These are phyloP conservation scores for Neria commutata DNA, from an alignment of 2,888 invertebrate species.

Conservation along the genomic window DNA sequence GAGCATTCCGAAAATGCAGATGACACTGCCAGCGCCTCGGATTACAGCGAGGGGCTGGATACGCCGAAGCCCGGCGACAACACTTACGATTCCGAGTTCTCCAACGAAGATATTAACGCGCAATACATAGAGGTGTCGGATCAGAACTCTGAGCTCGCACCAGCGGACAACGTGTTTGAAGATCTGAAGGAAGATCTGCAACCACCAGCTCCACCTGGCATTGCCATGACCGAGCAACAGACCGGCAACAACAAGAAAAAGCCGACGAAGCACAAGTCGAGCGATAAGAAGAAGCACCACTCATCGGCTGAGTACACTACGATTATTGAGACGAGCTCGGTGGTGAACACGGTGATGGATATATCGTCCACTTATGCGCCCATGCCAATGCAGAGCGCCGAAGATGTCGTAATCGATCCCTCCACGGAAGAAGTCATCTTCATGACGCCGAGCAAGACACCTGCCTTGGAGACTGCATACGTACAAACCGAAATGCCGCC, in stretches of 20 bases:
- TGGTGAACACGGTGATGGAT: conserved; percentile 50
- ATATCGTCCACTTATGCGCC: conserved; percentile 49
- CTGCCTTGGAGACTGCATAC: conserved; percentile 44
- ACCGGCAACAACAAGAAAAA: conserved; percentile 57
- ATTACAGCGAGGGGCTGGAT: conserved; percentile 25
- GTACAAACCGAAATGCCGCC: no score
- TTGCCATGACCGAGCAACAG: conserved; percentile 45
- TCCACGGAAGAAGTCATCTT: conserved; percentile 58
- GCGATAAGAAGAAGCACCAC: conserved; percentile 40
- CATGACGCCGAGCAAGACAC: conserved; percentile 56
- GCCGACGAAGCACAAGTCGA: conserved; percentile 47
- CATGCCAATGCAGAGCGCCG: conserved; percentile 50
- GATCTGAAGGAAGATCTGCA: conserved; percentile 39
- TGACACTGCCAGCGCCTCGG: conserved; percentile 17
- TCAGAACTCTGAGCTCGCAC: conserved; percentile 36
- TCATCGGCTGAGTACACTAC: conserved; percentile 40
- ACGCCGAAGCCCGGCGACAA: conserved; percentile 42
- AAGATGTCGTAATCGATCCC: conserved; percentile 42
- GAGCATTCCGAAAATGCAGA: background rate
- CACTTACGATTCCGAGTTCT: conserved; percentile 54
- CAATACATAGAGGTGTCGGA: conserved; percentile 56
- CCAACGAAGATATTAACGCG: conserved; percentile 50
- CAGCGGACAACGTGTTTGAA: conserved; percentile 31
- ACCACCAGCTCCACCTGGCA: conserved; percentile 27
- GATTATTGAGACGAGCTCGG: conserved; percentile 54